Percentiles rank a stretch among this genome's conserved stretches.
phyloP scores from a whole-genome alignment of 2,113 vertebrate species.

The Oceanodroma tethys region DNA sequence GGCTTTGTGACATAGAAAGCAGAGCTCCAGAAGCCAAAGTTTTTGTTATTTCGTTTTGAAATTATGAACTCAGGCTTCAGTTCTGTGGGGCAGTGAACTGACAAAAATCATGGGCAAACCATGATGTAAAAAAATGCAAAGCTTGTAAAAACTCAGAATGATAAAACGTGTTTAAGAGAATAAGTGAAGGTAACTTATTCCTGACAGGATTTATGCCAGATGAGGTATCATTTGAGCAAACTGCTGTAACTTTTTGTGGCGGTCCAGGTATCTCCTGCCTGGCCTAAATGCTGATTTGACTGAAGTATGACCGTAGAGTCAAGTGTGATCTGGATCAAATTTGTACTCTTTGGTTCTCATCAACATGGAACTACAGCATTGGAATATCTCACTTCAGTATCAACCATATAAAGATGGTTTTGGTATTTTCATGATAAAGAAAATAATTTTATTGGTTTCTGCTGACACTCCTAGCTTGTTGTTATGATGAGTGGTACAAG shows the following conservation, averaged over 20 bases:
- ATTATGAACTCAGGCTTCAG: not conserved
- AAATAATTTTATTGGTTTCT: not conserved
- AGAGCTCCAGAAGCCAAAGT: not conserved
- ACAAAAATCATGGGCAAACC: not conserved
- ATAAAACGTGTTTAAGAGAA: not conserved
- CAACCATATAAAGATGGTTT: not conserved
- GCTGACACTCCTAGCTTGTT: not conserved
- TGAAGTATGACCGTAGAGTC: not conserved
- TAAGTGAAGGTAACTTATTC: not conserved
- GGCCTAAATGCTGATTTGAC: not conserved
- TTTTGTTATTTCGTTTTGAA: not conserved
- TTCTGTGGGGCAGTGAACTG: not conserved
- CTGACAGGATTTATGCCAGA: not conserved
- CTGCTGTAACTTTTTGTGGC: not conserved
- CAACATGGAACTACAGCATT: not conserved
- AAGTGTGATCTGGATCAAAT: not conserved
- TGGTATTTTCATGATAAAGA: not conserved
- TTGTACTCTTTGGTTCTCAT: not conserved
- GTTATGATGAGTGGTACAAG: not conserved
- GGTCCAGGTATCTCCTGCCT: not conserved
- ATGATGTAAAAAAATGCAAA: not conserved
- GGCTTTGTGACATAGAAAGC: not conserved
- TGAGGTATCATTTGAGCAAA: not conserved
- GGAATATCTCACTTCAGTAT: not conserved
- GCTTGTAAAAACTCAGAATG: not conserved